Conservation (phyloP, 2,888 invertebrate genomes). For the Bombyx huttoni region DNA sequence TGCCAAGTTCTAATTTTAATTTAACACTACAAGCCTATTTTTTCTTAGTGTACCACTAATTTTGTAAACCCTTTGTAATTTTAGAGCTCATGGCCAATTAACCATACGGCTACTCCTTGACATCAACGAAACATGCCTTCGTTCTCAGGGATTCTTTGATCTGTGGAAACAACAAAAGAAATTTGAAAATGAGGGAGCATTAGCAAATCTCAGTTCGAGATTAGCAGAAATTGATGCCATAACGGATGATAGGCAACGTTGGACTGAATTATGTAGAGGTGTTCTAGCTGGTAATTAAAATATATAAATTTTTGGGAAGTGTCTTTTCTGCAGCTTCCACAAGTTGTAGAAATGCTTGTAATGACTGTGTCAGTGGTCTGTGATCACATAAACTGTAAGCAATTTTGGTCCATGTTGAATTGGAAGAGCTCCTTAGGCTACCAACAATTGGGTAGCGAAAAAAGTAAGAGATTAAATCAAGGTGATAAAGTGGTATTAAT, state of each 20-base stretch:
- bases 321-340: too few species aligned
- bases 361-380: too few species aligned
- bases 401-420: too few species aligned
- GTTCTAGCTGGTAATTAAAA: constrained; percentile 72
- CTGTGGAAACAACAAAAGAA: constrained; percentile 89
- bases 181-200: constrained; percentile 86
- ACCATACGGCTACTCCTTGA: constrained; percentile 92
- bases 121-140: constrained; percentile 91
- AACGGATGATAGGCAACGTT: constrained; percentile 67
- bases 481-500: too few species aligned
- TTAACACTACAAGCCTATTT: neutral
- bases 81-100: constrained; percentile 81
- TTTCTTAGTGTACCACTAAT: neutral
- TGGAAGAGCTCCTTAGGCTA: too few species aligned
- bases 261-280: constrained; percentile 77
- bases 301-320: neutral
- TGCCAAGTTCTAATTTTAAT: constrained; percentile 1
- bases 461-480: too few species aligned
- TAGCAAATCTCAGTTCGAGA: constrained; percentile 77
- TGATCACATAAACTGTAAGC: too few species aligned
- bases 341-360: too few species aligned
- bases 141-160: constrained; percentile 93
- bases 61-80: constrained; percentile 20
- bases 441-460: too few species aligned
- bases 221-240: constrained; percentile 80